Base-by-base conservation (phyloP, 2,888 invertebrate genomes). In the Pyrrhosoma nymphula region DNA sequence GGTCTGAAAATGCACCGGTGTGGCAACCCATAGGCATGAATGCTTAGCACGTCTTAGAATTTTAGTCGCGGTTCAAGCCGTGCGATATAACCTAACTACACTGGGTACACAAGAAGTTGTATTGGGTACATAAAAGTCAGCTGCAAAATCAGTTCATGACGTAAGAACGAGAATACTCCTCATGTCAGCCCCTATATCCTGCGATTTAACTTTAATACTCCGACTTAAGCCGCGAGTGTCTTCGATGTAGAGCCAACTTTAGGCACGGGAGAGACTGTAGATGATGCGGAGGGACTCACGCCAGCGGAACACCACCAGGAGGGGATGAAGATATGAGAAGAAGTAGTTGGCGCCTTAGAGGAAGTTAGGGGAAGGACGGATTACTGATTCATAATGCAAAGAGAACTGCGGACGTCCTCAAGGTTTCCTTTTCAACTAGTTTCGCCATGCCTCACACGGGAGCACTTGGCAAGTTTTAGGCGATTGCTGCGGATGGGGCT, bases 381-480 rank as follows among this genome's bases (percentile, higher is more conserved):
- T 93, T 93, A 93, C 93, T 47, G 69, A 93, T 93, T 69, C 93
- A 93, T 93, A 93, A 69, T 93, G 93, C 69, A 69, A 55, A 39
- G 93, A 93, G 93, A 91, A 39, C 63, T 26, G 63, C 20, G 91
- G 63, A 93, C 35, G 93, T 93, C 93, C 93, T 69, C 93, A 39
- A 69, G 93, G 93, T 69, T 93, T 93, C 63, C 93, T 93, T 93
- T 93, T 93, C 93, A 69, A 93, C 93, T 55, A 47, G 69, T 93
- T 93, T 47, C 93, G 93, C 55, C 63, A 93, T 47, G 55, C 69
- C 93, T 47, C 93, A 60, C 60, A n/a, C n/a, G 93, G 47, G 93
- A 47, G 69, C 93, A 47, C 30, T 69, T 69, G 69, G 39, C 93
- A 93, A 93, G 75, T 69, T 93, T 47, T 47, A 47, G 69, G 60